Conservation (phyloP, 2,888 invertebrate species). For the Drosophila conformis region DNA sequence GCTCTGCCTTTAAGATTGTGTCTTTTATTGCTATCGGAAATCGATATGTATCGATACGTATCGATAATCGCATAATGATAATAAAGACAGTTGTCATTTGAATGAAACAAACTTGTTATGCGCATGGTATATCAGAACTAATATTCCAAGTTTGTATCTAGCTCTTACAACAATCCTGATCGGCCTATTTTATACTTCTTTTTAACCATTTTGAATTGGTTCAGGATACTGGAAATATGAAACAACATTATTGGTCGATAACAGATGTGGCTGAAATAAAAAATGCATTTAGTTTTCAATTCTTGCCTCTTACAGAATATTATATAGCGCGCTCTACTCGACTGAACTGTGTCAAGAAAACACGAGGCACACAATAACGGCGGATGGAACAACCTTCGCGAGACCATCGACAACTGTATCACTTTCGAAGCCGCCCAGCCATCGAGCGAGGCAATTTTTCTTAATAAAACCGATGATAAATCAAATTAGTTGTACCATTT, state of each 20-base stretch:
- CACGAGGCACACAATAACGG: neutral
- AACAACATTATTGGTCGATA: neutral
- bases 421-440: neutral
- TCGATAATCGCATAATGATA: neutral
- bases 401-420: constrained; percentile 50
- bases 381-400: constrained; percentile 5
- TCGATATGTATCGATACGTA: neutral
- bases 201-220: neutral
- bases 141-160: neutral
- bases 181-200: neutral
- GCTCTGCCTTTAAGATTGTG: neutral
- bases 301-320: neutral
- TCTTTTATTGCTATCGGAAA: neutral
- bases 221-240: neutral
- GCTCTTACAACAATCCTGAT: neutral
- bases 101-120: neutral
- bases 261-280: neutral
- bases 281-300: fast-evolving
- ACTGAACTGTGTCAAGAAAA: neutral
- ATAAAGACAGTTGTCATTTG: neutral
- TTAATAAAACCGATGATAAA: constrained; percentile 66
- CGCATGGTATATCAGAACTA: neutral
- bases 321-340: too few relatives aligned
- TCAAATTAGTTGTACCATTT: constrained; percentile 73
- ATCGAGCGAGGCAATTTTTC: constrained; percentile 54